These are phyloP conservation scores for Ptiloglossa arizonensis DNA, from an alignment of 1,140 invertebrate species.

Conservation along the genomic window DNA sequence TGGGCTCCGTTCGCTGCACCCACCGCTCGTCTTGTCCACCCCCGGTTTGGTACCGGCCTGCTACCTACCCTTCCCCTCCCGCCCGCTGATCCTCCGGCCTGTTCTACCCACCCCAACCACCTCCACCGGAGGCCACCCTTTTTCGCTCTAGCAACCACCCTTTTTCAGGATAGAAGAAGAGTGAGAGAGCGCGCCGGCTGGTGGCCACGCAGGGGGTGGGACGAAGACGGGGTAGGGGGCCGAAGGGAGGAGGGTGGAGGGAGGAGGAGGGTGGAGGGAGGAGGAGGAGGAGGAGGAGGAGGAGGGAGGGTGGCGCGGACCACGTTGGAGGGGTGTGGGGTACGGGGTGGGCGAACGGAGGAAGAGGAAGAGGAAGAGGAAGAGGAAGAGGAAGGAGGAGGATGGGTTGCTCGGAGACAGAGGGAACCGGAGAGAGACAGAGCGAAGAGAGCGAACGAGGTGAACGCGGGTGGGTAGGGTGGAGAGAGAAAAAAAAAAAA, in stretches of 20 bases:
- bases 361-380: not conserved
- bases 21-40: slow-evolving; percentile 68
- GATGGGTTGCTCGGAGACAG: slow-evolving; percentile 33
- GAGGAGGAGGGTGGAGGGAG: slow-evolving; percentile 27
- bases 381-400: slow-evolving; percentile 43
- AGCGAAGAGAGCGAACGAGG: slow-evolving; percentile 29
- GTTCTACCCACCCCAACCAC: slow-evolving; percentile 43
- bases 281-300: slow-evolving; percentile 39
- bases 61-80: slow-evolving; percentile 2
- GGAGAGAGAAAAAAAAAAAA: slow-evolving; percentile 2
- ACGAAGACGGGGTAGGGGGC: slow-evolving; percentile 31
- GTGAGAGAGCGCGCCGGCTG: slow-evolving; percentile 42
- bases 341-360: not conserved
- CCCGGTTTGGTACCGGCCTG: slow-evolving; percentile 53
- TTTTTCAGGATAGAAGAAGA: slow-evolving; percentile 62
- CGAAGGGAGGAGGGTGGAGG: no score
- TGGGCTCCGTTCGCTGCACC: slow-evolving; percentile 67
- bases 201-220: slow-evolving; percentile 21
- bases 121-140: slow-evolving; percentile 62
- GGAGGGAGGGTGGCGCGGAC: slow-evolving; percentile 35
- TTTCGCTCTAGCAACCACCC: slow-evolving; percentile 66
- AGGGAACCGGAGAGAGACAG: slow-evolving; percentile 28
- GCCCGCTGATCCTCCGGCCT: slow-evolving; percentile 33
- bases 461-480: not conserved
- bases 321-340: no score